These are phyloP conservation scores for Leptinotarsa juncta DNA, from an alignment of 2,888 invertebrate genomes.

Conservation along the genomic window DNA sequence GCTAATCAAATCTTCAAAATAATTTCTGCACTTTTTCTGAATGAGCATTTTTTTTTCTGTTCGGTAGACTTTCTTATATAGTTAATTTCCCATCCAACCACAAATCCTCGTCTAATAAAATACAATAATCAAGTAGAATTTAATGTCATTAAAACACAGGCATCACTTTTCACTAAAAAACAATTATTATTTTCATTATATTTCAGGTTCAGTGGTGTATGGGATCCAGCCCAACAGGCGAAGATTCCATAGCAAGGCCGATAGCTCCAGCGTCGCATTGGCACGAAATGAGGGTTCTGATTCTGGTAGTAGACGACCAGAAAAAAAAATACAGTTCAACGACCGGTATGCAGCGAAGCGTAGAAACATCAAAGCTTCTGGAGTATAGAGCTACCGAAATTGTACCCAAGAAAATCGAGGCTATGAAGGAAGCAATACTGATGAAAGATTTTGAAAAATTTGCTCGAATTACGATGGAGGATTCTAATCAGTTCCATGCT, in stretches of 20 bases:
- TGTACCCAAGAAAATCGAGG: constrained; percentile 78
- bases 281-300: constrained; percentile 89
- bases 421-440: constrained; percentile 72
- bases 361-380: constrained; percentile 85
- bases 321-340: constrained; percentile 90
- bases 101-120: no score
- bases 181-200: neutral
- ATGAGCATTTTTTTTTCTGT: no score
- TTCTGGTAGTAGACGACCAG: constrained; percentile 87
- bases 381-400: constrained; percentile 77
- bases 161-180: no score
- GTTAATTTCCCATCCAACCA: no score
- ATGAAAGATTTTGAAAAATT: constrained; percentile 83
- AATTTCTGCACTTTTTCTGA: no score
- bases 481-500: constrained; percentile 98
- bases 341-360: constrained; percentile 86
- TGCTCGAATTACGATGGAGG: constrained; percentile 95
- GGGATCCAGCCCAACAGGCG: constrained; percentile 72
- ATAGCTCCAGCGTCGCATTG: constrained; percentile 82
- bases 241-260: constrained; percentile 82
- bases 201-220: constrained; percentile 84
- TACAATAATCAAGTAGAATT: no score
- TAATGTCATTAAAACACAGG: no score
- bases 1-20: no score
- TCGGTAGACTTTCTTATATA: no score